Percentiles rank a stretch among this genome's conserved stretches.
phyloP scores from a whole-genome alignment of 1,140 invertebrate species.

The Drosophila kikkawai region DNA sequence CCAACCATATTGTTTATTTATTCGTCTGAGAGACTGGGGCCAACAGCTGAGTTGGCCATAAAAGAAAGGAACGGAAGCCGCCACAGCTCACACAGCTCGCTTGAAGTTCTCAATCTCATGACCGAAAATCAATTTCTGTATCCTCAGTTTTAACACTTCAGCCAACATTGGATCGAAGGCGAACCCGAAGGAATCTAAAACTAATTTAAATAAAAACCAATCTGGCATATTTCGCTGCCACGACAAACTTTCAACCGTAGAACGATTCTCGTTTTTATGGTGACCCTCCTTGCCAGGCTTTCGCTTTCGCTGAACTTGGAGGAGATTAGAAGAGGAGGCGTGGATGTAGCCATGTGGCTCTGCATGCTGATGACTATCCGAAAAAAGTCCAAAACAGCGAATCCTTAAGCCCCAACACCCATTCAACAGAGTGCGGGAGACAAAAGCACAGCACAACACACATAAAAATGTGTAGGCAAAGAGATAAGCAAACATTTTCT shows the following conservation, averaged over 20 bases:
- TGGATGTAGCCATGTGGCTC: constrained; percentile 36
- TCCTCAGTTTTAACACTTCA: constrained; percentile 73
- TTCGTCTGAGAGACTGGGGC: constrained; percentile 9
- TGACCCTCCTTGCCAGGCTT: constrained; percentile 34
- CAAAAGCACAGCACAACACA: constrained; percentile 47
- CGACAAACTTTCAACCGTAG: constrained; percentile 57
- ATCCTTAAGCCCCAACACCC: constrained; percentile 49
- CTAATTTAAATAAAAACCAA: constrained; percentile 82
- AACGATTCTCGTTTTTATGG: constrained; percentile 76
- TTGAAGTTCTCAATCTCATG: constrained; percentile 16
- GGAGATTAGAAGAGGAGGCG: constrained; percentile 31
- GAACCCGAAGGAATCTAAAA: constrained; percentile 61
- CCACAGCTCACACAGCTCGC: not conserved
- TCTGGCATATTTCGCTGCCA: constrained; percentile 73
- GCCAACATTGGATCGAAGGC: constrained; percentile 42
- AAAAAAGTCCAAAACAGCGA: constrained; percentile 26
- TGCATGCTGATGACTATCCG: constrained; percentile 78
- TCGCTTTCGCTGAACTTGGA: constrained; percentile 75
- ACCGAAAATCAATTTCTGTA: constrained; percentile 70
- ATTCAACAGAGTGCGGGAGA: constrained; percentile 37
- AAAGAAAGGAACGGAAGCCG: constrained; percentile 28
- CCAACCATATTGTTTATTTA: constrained; percentile 56
- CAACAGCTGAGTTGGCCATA: constrained; percentile 64
- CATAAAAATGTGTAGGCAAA: constrained; percentile 61
- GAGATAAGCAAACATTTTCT: constrained; percentile 61